Conservation (phyloP, 2,797 vertebrate genomes). For the Acridotheres tristis region DNA sequence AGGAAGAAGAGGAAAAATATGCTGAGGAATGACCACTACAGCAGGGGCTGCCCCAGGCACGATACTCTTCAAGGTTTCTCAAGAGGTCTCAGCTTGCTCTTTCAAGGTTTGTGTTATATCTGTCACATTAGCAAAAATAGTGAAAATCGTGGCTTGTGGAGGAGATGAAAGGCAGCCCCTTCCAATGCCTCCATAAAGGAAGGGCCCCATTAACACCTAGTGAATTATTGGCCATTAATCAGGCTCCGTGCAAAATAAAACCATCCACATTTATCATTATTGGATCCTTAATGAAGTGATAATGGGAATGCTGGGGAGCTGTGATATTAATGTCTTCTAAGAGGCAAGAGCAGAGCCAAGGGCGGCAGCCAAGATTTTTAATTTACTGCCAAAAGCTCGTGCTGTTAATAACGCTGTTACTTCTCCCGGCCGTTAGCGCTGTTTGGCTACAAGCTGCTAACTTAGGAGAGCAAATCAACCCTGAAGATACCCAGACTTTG, state of each 20-base stretch:
- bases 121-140: conserved; percentile 49
- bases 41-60: not conserved
- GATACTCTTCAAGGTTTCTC: not conserved
- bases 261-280: conserved; percentile 71
- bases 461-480: not conserved
- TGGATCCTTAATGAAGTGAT: conserved; percentile 74
- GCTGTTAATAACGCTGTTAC: conserved; percentile 53
- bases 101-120: conserved; percentile 45
- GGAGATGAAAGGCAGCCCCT: conserved; percentile 58
- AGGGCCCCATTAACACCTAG: conserved; percentile 68
- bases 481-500: not conserved
- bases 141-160: conserved; percentile 27
- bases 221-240: conserved; percentile 74
- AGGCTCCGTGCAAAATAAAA: conserved; percentile 59
- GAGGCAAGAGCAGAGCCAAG: conserved; percentile 66
- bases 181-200: conserved; percentile 35
- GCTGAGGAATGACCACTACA: not conserved
- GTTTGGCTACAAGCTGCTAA: conserved; percentile 4
- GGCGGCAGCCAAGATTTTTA: conserved; percentile 69
- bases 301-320: conserved; percentile 72
- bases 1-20: not conserved
- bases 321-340: conserved; percentile 73
- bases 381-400: conserved; percentile 67
- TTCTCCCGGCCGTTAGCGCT: conserved; percentile 8
- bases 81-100: not conserved